A percentile compares a stretch with the other conserved stretches of the same genome.
phyloP scores from a whole-genome alignment of 2,888 invertebrate genomes.

The Capitulum mitella region DNA sequence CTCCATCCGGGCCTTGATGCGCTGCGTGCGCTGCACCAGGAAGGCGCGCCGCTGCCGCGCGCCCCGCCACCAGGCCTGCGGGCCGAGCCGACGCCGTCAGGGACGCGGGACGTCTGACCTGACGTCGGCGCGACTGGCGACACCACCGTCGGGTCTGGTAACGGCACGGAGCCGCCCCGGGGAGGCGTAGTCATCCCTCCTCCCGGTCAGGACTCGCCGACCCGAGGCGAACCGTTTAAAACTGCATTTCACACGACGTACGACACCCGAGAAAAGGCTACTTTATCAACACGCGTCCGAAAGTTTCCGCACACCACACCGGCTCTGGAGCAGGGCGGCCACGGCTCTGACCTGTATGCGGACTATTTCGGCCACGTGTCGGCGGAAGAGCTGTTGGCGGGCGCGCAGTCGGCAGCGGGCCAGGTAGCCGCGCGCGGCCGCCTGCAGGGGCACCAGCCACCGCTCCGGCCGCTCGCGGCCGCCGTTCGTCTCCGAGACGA shows the following conservation, averaged over 20 bases:
- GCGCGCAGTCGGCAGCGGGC: slow-evolving; percentile 48
- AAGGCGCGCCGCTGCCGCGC: slow-evolving; percentile 44
- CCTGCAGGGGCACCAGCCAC: slow-evolving; percentile 53
- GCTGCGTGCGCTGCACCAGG: slow-evolving; percentile 27
- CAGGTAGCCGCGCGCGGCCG: slow-evolving; percentile 54
- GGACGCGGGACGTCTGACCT: no score
- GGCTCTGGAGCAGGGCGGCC: slow-evolving; percentile 37
- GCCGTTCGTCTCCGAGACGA: not conserved
- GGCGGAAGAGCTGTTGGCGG: slow-evolving; percentile 39
- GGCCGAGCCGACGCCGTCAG: not conserved
- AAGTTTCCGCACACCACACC: no score
- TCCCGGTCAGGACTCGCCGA: no score
- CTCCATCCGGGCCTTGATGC: not conserved
- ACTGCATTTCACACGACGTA: no score
- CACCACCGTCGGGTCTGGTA: no score
- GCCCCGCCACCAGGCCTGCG: slow-evolving; percentile 59
- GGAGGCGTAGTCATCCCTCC: no score
- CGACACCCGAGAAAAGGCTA: no score
- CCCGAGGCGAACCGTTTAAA: no score
- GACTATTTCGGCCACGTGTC: slow-evolving; percentile 40
- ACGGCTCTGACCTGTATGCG: slow-evolving; percentile 58
- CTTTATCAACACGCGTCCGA: no score
- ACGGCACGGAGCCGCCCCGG: no score
- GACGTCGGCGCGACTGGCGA: no score
- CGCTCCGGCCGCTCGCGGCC: slow-evolving; percentile 25